These are phyloP conservation scores for Euphysa ruthae DNA, from an alignment of 30 jellyfish, hydroid and myxozoan genomes.

Conservation along the genomic window DNA sequence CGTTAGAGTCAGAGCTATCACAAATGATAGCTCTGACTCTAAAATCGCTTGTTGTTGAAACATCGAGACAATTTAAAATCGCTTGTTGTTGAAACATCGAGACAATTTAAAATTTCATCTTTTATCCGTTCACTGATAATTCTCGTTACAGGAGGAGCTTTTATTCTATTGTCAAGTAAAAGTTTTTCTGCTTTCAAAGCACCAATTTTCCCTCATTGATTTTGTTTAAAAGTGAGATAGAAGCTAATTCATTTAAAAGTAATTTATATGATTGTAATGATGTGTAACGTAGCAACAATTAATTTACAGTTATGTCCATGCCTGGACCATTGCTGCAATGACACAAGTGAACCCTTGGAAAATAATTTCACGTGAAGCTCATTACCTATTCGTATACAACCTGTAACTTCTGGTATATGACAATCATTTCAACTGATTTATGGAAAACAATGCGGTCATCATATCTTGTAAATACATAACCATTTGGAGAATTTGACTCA, in stretches of 20 bases:
- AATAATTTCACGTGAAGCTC: not conserved
- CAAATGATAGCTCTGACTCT: not conserved
- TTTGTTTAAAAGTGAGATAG: not conserved
- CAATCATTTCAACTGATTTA: not conserved
- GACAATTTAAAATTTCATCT: not conserved
- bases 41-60: not conserved
- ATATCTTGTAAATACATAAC: not conserved
- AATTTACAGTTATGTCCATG: not conserved
- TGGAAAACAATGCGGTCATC: not conserved
- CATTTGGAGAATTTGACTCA: not conserved
- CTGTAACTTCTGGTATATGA: not conserved
- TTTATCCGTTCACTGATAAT: not conserved
- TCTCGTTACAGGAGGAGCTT: not conserved
- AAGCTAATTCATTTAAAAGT: not conserved
- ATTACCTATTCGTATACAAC: not conserved
- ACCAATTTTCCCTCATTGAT: not conserved
- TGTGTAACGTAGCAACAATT: not conserved
- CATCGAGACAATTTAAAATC: not conserved
- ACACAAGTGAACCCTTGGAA: not conserved
- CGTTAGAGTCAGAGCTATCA: not conserved
- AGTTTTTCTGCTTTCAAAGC: not conserved
- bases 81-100: not conserved
- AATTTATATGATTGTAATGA: not conserved
- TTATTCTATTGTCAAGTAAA: not conserved
- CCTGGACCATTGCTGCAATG: not conserved